These are phyloP conservation scores for Cepaea nemoralis DNA, from an alignment of 1,140 invertebrate genomes.

Conservation along the genomic window DNA sequence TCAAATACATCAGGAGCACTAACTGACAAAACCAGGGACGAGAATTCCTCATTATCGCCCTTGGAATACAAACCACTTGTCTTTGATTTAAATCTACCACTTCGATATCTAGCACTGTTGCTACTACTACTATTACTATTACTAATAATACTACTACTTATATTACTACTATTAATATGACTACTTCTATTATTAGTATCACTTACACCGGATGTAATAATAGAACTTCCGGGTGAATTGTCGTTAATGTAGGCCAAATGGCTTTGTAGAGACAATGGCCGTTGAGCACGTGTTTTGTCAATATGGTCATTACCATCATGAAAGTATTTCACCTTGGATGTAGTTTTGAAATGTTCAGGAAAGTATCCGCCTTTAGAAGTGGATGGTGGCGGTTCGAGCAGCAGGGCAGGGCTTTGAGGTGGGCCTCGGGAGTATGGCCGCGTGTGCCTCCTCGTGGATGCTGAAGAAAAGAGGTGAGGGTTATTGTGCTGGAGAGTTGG, in stretches of 20 bases:
- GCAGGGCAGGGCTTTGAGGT: not conserved
- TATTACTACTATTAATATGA: not conserved
- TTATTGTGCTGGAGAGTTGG: too few relatives aligned
- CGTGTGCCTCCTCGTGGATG: not conserved
- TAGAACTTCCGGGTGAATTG: not conserved
- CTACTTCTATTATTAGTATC: not conserved
- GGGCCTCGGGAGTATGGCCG: not conserved
- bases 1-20: slow-evolving; percentile 36
- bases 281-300: not conserved
- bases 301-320: not conserved
- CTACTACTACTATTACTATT: not conserved
- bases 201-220: too few relatives aligned
- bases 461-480: too few relatives aligned
- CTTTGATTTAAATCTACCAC: not conserved
- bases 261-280: not conserved
- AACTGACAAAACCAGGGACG: slow-evolving; percentile 10
- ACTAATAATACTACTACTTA: not conserved
- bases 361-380: not conserved
- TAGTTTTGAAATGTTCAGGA: too few relatives aligned
- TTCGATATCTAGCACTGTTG: not conserved
- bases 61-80: not conserved
- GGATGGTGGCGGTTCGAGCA: not conserved
- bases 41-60: not conserved
- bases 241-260: not conserved
- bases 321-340: too few relatives aligned